These are phyloP conservation scores for Leptopilina syphax DNA, from an alignment of 2,888 invertebrate genomes.

Conservation along the genomic window DNA sequence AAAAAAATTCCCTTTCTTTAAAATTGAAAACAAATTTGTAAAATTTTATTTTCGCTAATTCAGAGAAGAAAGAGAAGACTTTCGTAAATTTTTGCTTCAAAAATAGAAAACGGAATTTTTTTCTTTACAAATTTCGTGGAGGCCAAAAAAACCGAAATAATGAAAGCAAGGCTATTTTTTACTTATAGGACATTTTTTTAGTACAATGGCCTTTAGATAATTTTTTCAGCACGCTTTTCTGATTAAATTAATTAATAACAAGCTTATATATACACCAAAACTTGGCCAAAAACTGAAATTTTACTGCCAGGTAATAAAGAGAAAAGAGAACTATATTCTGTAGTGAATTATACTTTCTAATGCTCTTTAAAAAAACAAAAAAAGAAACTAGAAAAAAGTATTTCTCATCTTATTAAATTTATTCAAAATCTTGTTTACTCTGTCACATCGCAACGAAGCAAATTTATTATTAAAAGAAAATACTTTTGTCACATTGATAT, in stretches of 20 bases:
- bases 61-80: too few relatives aligned
- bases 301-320: constrained; percentile 15
- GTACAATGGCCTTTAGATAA: too few relatives aligned
- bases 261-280: background rate
- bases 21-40: too few relatives aligned
- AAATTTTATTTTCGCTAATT: too few relatives aligned
- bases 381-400: background rate
- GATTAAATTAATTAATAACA: background rate
- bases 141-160: too few relatives aligned
- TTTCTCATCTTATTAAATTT: background rate
- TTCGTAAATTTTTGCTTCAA: too few relatives aligned
- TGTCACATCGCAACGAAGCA: constrained; percentile 30
- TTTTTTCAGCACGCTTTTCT: too few relatives aligned
- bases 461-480: background rate
- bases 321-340: constrained; percentile 11
- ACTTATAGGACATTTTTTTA: too few relatives aligned
- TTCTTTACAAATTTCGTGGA: too few relatives aligned
- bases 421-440: constrained; percentile 16
- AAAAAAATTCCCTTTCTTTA: too few relatives aligned
- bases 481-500: constrained; percentile 29
- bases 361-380: background rate
- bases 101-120: too few relatives aligned
- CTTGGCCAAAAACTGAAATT: constrained; percentile 28
- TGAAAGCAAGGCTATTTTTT: too few relatives aligned
- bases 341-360: constrained; percentile 10